Conservation (phyloP, 1,140 invertebrate genomes). For the Eubasilissa regina region DNA sequence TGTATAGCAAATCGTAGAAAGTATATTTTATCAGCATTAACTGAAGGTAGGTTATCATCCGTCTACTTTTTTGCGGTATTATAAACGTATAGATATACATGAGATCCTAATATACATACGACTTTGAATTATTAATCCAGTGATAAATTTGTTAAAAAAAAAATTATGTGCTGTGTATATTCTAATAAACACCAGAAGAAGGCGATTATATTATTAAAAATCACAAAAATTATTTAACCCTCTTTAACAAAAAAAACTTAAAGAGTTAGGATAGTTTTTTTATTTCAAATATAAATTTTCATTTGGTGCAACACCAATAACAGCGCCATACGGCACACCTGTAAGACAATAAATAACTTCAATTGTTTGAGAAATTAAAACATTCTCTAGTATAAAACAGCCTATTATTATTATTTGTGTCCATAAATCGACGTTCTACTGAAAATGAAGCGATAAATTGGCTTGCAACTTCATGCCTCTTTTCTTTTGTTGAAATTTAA, state of each 20-base stretch:
- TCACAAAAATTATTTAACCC: neutral
- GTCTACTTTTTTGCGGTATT: too few species aligned
- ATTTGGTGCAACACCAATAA: neutral
- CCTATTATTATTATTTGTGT: slow-evolving; percentile 12
- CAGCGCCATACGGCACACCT: neutral
- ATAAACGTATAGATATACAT: too few species aligned
- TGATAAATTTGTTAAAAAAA: too few species aligned
- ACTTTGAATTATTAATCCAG: too few species aligned
- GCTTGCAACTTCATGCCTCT: neutral
- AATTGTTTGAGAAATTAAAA: slow-evolving; percentile 4
- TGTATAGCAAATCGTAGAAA: too few species aligned
- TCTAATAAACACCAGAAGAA: too few species aligned
- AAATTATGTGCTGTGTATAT: too few species aligned
- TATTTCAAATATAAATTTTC: neutral
- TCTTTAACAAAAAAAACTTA: neutral
- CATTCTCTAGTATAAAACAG: neutral
- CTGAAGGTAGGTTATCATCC: too few species aligned
- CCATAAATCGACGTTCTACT: slow-evolving; percentile 1
- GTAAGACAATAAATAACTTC: neutral
- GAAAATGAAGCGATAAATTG: slow-evolving; percentile 19
- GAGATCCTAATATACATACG: too few species aligned
- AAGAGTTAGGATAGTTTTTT: neutral
- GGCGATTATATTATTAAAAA: too few species aligned
- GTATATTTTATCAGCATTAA: too few species aligned
- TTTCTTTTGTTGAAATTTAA: slow-evolving; percentile 24